Percentiles rank a stretch among this genome's conserved stretches.
phyloP scores from a whole-genome alignment of 2,888 invertebrate genomes.

The Drosophila falleni region DNA sequence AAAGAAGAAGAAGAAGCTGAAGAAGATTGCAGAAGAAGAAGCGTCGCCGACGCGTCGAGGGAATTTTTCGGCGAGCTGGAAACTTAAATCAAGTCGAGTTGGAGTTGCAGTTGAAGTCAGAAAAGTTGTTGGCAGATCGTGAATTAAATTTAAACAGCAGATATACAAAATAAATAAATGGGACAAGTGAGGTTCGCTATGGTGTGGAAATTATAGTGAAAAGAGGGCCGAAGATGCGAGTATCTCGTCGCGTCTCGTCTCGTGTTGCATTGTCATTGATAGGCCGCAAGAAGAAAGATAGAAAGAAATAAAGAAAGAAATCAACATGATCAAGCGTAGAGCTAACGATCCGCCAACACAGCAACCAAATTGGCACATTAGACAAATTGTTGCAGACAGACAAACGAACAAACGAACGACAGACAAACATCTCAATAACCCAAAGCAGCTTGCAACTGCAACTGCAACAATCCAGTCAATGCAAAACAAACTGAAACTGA shows the following conservation, averaged over 20 bases:
- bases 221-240: conserved; percentile 6
- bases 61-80: conserved; percentile 44
- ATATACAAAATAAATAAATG: conserved; percentile 80
- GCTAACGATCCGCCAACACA: conserved; percentile 58
- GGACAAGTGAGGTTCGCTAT: conserved; percentile 71
- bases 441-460: conserved; percentile 6
- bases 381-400: conserved; percentile 74
- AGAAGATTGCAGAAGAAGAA: conserved; percentile 50
- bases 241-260: conserved; percentile 20
- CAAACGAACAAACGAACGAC: conserved; percentile 38
- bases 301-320: conserved; percentile 57
- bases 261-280: conserved; percentile 74
- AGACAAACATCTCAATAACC: conserved; percentile 72
- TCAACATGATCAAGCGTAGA: conserved; percentile 58
- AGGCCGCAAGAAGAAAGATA: conserved; percentile 45
- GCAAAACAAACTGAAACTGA: conserved; percentile 53
- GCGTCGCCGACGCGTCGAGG: conserved; percentile 51
- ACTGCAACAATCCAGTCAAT: conserved; percentile 17
- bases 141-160: conserved; percentile 80
- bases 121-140: conserved; percentile 66
- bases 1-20: conserved; percentile 20
- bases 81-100: conserved; percentile 15
- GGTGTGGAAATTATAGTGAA: conserved; percentile 61
- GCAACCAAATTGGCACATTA: conserved; percentile 79
- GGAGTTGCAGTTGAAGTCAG: conserved; percentile 1